Evolutionary conservation across 2,113 vertebrate genomes (phyloP), one percentile per base, ranked within the genome.

Genomic region (Coreoperca whiteheadi): DNA sequence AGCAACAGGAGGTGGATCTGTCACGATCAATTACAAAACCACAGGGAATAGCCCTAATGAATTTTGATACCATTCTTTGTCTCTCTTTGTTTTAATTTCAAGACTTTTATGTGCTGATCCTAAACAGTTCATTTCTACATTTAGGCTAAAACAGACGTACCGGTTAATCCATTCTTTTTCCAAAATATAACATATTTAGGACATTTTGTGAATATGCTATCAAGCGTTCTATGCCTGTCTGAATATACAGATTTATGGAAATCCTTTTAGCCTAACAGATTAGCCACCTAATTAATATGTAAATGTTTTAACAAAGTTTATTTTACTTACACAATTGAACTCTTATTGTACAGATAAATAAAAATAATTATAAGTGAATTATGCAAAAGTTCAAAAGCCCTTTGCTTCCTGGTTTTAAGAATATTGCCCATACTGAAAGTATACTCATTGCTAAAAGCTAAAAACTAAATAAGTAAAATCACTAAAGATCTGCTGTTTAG

Each of bases 1-100:
- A 87, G 87, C 88, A 89, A 83, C 87, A 93, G 94, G 94, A 94
- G 94, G 92, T 82, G 83, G 92, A 92, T 90, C 90, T 91, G 90
- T 94, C 94, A 90, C 74, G 79, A 93, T 94, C 91, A 92, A 92
- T 94, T 91, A 93, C 83, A 85, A 90, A 89, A 80, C 84, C 83
- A 30, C 82, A 68, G 90, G 89, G 91, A 92, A 88, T 59, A 70
- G 34, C n/a, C 20, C 83, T 87, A 87, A 94, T 92, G 88, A 91
- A 92, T 90, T 90, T 18, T 4, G 59, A 87, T 61, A 79, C 53
- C 66, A 72, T 74, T 46, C 75, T 84, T 91, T 87, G 82, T 85
- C 60, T 84, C 21, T 9, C 61, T 77, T 74, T 84, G 66, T 68
- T 84, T 83, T 79, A 54, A 71, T 69, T 82, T 68, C 1, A 79